phyloP scores from a whole-genome alignment of 2,888 invertebrate genomes.

The Scrobipalpa atriplicella region DNA sequence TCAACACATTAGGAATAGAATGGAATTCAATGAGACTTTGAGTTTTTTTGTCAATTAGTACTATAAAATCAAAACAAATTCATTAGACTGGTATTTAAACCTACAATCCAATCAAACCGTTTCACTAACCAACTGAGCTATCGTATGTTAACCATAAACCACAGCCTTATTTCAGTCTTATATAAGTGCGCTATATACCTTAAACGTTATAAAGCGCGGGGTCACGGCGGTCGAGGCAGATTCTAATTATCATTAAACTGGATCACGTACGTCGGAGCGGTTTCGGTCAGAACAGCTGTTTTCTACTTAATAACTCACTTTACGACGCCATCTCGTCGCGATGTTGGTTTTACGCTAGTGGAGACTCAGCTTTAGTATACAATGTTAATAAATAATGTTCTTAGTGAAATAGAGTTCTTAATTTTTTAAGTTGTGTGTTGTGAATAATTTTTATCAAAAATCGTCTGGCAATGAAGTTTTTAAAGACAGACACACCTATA shows the following conservation, averaged over 20 bases:
- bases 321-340: constrained; percentile 37
- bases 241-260: constrained; percentile 48
- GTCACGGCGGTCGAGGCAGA: constrained; percentile 28
- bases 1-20: too few relatives aligned
- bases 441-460: neutral
- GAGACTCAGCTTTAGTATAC: constrained; percentile 33
- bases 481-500: too few relatives aligned
- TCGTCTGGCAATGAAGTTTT: neutral
- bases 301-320: constrained; percentile 52
- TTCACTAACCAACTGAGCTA: too few relatives aligned
- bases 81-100: too few relatives aligned
- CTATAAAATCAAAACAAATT: too few relatives aligned
- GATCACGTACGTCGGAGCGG: constrained; percentile 36
- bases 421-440: constrained; percentile 8
- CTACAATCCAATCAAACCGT: too few relatives aligned
- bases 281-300: constrained; percentile 44
- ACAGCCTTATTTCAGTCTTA: neutral
- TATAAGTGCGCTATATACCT: neutral
- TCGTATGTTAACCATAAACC: too few relatives aligned
- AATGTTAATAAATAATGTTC: neutral
- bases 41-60: too few relatives aligned
- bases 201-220: constrained; percentile 19
- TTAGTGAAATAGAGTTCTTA: neutral
- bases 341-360: constrained; percentile 26
- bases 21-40: too few relatives aligned